Evolutionary conservation across 1,140 invertebrate species (phyloP), one percentile per base, ranked within the genome.

Genomic region (Dryas iulia): DNA sequence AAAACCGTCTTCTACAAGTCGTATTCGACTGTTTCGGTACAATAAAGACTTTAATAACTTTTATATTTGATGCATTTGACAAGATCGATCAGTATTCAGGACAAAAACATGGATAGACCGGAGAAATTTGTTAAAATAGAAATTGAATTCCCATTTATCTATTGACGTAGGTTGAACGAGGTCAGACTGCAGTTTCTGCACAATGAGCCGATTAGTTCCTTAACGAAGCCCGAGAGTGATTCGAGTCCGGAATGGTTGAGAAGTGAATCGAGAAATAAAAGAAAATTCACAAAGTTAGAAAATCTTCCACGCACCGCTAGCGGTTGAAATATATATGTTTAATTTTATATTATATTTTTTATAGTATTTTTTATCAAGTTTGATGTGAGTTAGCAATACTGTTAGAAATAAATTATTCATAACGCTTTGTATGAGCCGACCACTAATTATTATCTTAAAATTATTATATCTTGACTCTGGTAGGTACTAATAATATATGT

Each of bases 1-100:
- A 89, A 87, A 90, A 86, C 74, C 82, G 79, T 78, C 74, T 79
- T 82, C 75, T 77, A 77, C 78, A 70, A 82, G 61, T 78, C 75
- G 76, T 78, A 81, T 76, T 78, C 68, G 73, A 69, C 69, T 76
- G 69, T 76, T 77, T 81, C 71, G 66, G 52, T 69, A 73, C 75
- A 69, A 67, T 68, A 66, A 66, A 78, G 56, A 66, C 76, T 70
- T 53, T 74, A 61, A 73, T 72, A 73, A 73, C 70, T 79, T 81
- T 81, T 62, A 66, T 69, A 64, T 62, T 73, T 77, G 71, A 77
- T 76, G 71, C 77, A 79, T 78, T 75, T 72, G 5, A 61, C 35
- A 7, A 47, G 35, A 47, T 47, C 39, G 39, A 47, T 47, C 18
- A 10, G 14, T 2, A 8, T 47, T 47, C 67, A 72, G 73, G 72